Evolutionary conservation across 2,888 invertebrate genomes (phyloP).

Genomic region (Ptycholaimellus sp.): DNA sequence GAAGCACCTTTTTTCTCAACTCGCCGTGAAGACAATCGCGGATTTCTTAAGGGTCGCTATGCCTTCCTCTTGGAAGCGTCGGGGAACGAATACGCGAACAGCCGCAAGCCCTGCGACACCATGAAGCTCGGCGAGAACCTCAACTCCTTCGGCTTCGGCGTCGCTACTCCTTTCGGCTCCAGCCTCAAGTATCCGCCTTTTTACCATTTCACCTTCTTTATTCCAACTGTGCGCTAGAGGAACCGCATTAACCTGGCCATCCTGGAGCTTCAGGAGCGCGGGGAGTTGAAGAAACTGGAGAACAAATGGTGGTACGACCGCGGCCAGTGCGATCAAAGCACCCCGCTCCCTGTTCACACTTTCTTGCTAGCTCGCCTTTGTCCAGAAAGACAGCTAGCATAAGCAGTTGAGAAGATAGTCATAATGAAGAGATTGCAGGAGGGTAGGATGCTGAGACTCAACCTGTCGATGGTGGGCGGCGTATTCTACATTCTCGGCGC

Average conservation of each 20-base stretch:
- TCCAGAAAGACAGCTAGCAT: too few relatives aligned
- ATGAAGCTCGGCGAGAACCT: conserved; percentile 48
- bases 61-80: conserved; percentile 32
- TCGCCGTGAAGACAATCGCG: background rate
- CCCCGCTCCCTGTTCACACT: conserved; percentile 10
- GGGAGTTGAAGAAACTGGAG: conserved; percentile 63
- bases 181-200: too few relatives aligned
- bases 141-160: conserved; percentile 57
- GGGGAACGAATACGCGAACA: conserved; percentile 51
- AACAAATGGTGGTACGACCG: conserved; percentile 85
- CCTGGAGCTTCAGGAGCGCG: conserved; percentile 54
- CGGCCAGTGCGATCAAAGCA: conserved; percentile 31
- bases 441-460: conserved; percentile 54
- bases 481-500: conserved; percentile 93
- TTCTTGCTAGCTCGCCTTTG: background rate
- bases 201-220: too few relatives aligned
- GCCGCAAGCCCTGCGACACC: conserved; percentile 66
- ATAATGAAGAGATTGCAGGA: conserved; percentile 36
- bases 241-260: conserved; percentile 77
- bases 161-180: too few relatives aligned
- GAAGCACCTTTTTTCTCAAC: background rate
- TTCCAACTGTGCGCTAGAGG: too few relatives aligned
- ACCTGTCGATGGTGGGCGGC: conserved; percentile 84
- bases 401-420: too few relatives aligned
- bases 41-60: conserved; percentile 38